Evolutionary conservation across 2,113 vertebrate genomes (phyloP).

Genomic region (Hyaena hyaena): DNA sequence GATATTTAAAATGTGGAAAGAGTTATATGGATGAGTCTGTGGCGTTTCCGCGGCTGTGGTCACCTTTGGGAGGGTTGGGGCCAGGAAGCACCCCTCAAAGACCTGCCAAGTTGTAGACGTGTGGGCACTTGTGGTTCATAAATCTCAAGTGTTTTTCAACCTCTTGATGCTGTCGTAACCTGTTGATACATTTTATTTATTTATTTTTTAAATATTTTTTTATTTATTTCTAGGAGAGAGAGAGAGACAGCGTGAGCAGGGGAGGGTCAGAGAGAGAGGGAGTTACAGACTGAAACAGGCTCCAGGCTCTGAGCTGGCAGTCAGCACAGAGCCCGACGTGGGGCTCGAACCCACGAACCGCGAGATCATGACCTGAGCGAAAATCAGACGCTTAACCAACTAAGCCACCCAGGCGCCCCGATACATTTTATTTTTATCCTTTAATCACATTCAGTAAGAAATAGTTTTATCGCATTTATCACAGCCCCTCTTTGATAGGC

Average conservation of each 20-base stretch:
- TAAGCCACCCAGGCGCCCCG: too few species aligned
- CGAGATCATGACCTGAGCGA: too few species aligned
- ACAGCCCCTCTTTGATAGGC: too few species aligned
- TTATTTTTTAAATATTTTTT: too few species aligned
- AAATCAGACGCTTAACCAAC: too few species aligned
- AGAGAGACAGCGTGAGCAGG: too few species aligned
- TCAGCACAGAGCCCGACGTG: too few species aligned
- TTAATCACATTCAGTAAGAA: not conserved
- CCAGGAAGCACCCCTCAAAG: rapidly evolving
- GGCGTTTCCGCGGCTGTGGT: not conserved
- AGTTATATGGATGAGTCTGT: not conserved
- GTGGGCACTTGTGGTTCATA: not conserved
- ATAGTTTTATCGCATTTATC: not conserved
- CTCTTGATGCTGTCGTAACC: not conserved
- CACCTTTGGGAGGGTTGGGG: not conserved
- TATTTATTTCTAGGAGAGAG: too few species aligned
- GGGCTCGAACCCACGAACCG: too few species aligned
- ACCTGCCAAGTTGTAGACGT: not conserved
- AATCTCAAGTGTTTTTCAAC: not conserved
- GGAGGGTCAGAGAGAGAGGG: too few species aligned
- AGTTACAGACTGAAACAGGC: too few species aligned
- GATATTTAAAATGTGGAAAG: not conserved
- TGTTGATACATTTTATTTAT: not conserved
- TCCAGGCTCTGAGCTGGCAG: too few species aligned
- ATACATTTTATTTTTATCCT: not conserved